These are phyloP conservation scores for Myocastor coypus DNA, from an alignment of 2,113 vertebrate genomes.

Conservation along the genomic window DNA sequence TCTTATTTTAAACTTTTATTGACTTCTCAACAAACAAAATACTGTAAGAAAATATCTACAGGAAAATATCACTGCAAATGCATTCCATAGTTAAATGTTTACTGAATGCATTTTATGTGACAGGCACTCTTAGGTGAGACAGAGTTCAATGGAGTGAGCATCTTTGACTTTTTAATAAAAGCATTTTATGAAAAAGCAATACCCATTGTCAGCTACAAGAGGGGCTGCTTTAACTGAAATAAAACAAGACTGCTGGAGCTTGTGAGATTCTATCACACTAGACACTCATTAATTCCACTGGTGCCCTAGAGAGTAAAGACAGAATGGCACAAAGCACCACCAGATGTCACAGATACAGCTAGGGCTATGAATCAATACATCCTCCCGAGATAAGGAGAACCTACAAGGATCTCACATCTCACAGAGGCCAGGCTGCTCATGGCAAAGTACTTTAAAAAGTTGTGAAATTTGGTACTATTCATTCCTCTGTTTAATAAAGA, in stretches of 20 bases:
- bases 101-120: not conserved
- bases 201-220: not conserved
- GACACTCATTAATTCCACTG: slow-evolving; percentile 42
- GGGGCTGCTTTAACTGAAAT: slow-evolving; percentile 6
- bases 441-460: not conserved
- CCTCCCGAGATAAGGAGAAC: not conserved
- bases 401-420: not conserved
- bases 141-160: not conserved
- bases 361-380: not conserved
- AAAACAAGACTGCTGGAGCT: slow-evolving; percentile 34
- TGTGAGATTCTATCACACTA: slow-evolving; percentile 23
- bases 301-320: slow-evolving; percentile 21
- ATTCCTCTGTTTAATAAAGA: not conserved
- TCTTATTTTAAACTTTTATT: not conserved
- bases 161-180: slow-evolving; percentile 29
- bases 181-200: not conserved
- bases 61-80: not conserved
- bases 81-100: slow-evolving; percentile 15
- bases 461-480: not conserved
- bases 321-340: slow-evolving; percentile 13
- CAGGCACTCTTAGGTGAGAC: not conserved
- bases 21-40: slow-evolving; percentile 46
- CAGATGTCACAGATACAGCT: not conserved
- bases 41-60: not conserved
- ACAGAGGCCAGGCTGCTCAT: not conserved